Evolutionary conservation across 2,797 vertebrate species (phyloP), one percentile per base, ranked within the genome.

Genomic region (Etheostoma nigrum): DNA sequence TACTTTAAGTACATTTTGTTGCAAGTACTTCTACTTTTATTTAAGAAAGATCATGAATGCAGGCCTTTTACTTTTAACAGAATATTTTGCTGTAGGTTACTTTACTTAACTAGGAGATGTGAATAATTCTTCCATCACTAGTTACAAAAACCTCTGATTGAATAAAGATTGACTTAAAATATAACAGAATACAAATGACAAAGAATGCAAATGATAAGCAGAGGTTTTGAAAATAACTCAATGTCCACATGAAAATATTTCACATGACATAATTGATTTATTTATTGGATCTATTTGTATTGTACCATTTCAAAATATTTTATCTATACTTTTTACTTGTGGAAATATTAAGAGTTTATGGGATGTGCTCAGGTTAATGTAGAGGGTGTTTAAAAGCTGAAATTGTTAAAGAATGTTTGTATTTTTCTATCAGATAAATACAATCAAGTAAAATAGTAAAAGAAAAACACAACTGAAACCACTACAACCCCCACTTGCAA

Each of bases 401-500:
- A 63, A 33, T 59, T 25, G 6, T 21, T 4, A 16, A 45, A 63
- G 21, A 49, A 48, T 54, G 14, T 16, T 16, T 12, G n/a, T 57
- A 5, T 13, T 16, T 64, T 18, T 61, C n/a, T 47, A 15, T 51
- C 48, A n/a, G 33, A 30, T 57, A 36, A 62, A 62, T 67, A 7
- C 15, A 58, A 33, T 42, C 0, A 63, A 6, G 18, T 51, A 4
- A 61, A 14, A 27, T 4, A 1, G 6, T 30, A 11, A 13, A 8
- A 14, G 18, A 47, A 45, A 15, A 44, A 60, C 9, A 74, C 76
- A 68, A 66, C 25, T 48, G 57, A 76, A 58, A n/a, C 55, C 58
- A 48, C 54, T 36, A 19, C 27, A 64, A 19, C 72, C 62, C 80
- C 52, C 58, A n/a, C 66, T 52, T 27, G 15, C 59, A 55, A 36